Evolutionary conservation across 2,797 vertebrate genomes (phyloP).

Genomic region (Mycteria americana): DNA sequence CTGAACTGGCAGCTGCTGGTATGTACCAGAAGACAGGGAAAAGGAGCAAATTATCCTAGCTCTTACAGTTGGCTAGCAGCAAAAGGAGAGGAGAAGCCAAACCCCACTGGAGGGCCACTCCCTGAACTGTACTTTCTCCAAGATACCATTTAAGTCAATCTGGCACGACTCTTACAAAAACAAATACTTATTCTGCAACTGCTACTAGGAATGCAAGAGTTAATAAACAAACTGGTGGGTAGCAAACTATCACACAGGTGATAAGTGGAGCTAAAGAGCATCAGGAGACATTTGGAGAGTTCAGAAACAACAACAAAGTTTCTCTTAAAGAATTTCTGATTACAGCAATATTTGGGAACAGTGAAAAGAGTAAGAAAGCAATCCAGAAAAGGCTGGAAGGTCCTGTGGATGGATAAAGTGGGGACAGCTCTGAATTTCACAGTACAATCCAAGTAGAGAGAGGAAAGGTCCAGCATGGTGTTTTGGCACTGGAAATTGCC

Average conservation of each 20-base stretch:
- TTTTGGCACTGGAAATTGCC: not conserved
- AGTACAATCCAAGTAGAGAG: not conserved
- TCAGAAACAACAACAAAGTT: not conserved
- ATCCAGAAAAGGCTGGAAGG: not conserved
- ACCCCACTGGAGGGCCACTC: not conserved
- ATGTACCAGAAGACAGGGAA: not conserved
- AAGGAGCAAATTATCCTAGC: not conserved
- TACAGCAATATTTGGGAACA: not conserved
- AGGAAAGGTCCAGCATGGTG: not conserved
- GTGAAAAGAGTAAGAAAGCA: not conserved
- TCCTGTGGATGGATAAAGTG: not conserved
- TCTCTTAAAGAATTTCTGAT: not conserved
- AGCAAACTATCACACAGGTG: not conserved
- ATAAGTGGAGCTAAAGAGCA: not conserved
- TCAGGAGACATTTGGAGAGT: not conserved
- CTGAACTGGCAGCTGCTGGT: not conserved
- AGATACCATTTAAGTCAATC: not conserved
- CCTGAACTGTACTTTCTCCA: not conserved
- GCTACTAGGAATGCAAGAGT: not conserved
- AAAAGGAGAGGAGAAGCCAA: not conserved
- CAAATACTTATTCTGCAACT: not conserved
- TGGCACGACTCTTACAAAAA: not conserved
- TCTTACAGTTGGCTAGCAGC: not conserved
- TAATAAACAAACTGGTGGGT: not conserved
- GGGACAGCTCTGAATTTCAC: not conserved